phyloP scores from a whole-genome alignment of 2,888 invertebrate species.

The Venustoraphidia nigricollis region DNA sequence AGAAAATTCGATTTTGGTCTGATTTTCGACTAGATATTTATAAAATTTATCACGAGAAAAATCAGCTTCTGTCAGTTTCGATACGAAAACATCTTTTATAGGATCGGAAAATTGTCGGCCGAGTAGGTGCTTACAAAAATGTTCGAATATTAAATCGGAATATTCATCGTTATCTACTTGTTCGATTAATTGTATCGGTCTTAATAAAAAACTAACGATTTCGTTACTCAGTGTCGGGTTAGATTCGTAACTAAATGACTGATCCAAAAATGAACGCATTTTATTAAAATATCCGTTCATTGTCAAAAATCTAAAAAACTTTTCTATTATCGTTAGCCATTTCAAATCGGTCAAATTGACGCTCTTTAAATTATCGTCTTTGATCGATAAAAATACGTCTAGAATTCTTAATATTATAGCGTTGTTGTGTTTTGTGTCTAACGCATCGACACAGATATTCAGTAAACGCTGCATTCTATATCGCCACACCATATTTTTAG shows the following conservation, averaged over 20 bases:
- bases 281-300: constrained; percentile 51
- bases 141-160: constrained; percentile 32
- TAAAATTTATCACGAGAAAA: constrained; percentile 34
- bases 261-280: constrained; percentile 52
- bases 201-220: constrained; percentile 57
- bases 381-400: constrained; percentile 50
- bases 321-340: background rate
- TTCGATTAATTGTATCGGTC: constrained; percentile 50
- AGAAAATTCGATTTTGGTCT: constrained; percentile 8
- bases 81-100: constrained; percentile 52
- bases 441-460: constrained; percentile 21
- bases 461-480: constrained; percentile 29
- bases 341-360: constrained; percentile 27
- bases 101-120: constrained; percentile 49
- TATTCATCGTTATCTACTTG: constrained; percentile 29
- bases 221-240: constrained; percentile 50
- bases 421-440: constrained; percentile 22
- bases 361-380: constrained; percentile 16
- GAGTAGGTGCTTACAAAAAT: constrained; percentile 51
- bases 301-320: no score
- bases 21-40: constrained; percentile 21
- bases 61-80: constrained; percentile 39
- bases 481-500: constrained; percentile 23
- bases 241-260: constrained; percentile 1
- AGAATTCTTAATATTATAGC: constrained; percentile 65